Percentiles rank a stretch among this genome's conserved stretches.
Conservation (phyloP, 2,113 vertebrate genomes). For the Bombycilla garrulus region DNA sequence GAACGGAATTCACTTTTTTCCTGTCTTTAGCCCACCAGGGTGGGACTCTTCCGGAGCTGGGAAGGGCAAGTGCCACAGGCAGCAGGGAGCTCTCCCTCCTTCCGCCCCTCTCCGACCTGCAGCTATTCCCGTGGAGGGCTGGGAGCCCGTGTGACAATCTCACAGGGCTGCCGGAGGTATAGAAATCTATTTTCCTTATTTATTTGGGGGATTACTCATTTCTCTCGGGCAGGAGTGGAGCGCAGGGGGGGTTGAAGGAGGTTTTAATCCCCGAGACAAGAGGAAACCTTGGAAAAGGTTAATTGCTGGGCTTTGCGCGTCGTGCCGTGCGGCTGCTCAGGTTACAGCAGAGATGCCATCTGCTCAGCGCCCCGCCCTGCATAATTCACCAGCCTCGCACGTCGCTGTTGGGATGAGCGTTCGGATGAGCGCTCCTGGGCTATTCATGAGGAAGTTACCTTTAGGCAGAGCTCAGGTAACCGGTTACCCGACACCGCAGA, state of each 20-base stretch:
- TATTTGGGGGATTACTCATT: conserved; percentile 32
- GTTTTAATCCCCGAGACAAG: conserved; percentile 56
- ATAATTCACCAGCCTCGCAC: conserved; percentile 69
- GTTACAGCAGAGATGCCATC: conserved; percentile 68
- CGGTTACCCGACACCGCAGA: conserved; percentile 50
- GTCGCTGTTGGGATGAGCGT: background rate
- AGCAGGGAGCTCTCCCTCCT: background rate
- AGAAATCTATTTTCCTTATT: background rate
- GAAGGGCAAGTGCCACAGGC: background rate
- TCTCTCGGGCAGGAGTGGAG: conserved; percentile 7
- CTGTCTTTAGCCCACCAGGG: background rate
- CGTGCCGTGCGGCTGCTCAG: conserved; percentile 26
- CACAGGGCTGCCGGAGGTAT: background rate
- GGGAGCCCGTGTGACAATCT: background rate
- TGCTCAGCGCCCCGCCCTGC: conserved; percentile 52
- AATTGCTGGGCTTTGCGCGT: conserved; percentile 60
- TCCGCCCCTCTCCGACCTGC: background rate
- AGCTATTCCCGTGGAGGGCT: background rate
- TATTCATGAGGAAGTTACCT: conserved; percentile 72
- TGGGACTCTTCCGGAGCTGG: background rate
- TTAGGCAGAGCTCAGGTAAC: conserved; percentile 67
- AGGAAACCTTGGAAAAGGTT: conserved; percentile 61
- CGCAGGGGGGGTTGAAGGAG: background rate
- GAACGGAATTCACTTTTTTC: background rate
- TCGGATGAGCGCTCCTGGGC: background rate